phyloP scores from a whole-genome alignment of 2,888 invertebrate genomes.

The Phania funesta region DNA sequence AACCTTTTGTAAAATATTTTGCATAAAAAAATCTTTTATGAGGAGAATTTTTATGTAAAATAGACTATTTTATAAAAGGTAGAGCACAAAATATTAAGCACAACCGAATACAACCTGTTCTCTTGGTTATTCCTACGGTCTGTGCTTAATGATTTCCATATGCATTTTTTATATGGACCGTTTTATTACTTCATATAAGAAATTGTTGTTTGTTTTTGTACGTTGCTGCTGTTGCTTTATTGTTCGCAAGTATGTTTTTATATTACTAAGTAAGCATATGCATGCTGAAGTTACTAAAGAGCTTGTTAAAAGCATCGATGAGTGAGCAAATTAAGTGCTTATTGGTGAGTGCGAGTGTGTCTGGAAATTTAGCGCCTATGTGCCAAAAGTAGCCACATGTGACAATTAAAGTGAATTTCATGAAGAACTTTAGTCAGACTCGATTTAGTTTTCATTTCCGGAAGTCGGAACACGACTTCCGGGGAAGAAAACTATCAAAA shows the following conservation, averaged over 20 bases:
- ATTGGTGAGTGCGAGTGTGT: background rate
- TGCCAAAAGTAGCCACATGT: background rate
- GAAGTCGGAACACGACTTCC: no score
- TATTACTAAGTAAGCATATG: slow-evolving; percentile 49
- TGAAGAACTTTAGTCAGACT: background rate
- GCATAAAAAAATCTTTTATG: no score
- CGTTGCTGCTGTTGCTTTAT: slow-evolving; percentile 15
- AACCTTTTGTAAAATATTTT: no score
- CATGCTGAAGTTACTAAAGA: slow-evolving; percentile 52
- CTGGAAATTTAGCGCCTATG: slow-evolving; percentile 19
- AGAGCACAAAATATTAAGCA: background rate
- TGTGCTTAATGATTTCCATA: slow-evolving; percentile 49
- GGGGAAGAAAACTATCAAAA: no score
- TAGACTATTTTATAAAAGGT: no score
- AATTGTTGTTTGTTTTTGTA: slow-evolving; percentile 30
- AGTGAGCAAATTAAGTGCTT: slow-evolving; percentile 41
- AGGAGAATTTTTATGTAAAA: no score
- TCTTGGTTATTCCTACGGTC: background rate
- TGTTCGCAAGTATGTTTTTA: slow-evolving; percentile 56
- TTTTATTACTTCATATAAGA: slow-evolving; percentile 52
- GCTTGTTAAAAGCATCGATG: slow-evolving; percentile 62
- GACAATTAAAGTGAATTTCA: background rate
- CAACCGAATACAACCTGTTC: background rate
- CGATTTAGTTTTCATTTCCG: no score
- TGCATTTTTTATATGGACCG: slow-evolving; percentile 31